These are phyloP conservation scores for Hemiscyllium ocellatum DNA, from an alignment of 2,113 vertebrate genomes.

Conservation along the genomic window DNA sequence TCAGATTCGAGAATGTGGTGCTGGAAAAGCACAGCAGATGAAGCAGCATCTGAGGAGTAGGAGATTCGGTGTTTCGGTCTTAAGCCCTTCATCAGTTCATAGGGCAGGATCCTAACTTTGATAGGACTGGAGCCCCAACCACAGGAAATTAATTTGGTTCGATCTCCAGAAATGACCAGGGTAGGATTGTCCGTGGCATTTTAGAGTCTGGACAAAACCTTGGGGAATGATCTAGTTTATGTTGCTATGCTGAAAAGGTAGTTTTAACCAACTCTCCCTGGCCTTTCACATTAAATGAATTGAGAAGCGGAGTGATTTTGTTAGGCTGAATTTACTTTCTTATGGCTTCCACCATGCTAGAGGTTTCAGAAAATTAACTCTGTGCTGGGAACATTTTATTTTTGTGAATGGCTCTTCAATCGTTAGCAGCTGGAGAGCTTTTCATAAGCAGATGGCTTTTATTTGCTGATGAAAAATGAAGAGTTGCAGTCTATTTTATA, in stretches of 20 bases:
- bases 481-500: constrained; percentile 8
- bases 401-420: not conserved
- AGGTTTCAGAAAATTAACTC: not conserved
- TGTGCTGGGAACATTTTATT: not conserved
- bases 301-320: not conserved
- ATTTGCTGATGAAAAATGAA: not conserved
- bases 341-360: not conserved
- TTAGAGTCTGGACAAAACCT: too few species aligned
- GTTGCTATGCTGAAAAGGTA: not conserved
- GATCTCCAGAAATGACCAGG: too few species aligned
- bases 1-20: too few species aligned
- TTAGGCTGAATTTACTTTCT: not conserved
- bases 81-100: too few species aligned
- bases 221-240: too few species aligned
- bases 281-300: not conserved
- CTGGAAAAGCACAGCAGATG: too few species aligned
- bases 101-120: too few species aligned
- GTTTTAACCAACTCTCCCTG: not conserved
- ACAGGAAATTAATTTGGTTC: too few species aligned
- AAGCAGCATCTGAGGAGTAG: too few species aligned
- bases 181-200: too few species aligned
- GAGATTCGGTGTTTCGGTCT: too few species aligned
- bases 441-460: not conserved
- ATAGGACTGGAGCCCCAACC: too few species aligned
- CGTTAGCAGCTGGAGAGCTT: not conserved